Percentiles rank a stretch among this genome's conserved stretches.
phyloP scores from a whole-genome alignment of 2,888 invertebrate genomes.

The Operophtera brumata region DNA sequence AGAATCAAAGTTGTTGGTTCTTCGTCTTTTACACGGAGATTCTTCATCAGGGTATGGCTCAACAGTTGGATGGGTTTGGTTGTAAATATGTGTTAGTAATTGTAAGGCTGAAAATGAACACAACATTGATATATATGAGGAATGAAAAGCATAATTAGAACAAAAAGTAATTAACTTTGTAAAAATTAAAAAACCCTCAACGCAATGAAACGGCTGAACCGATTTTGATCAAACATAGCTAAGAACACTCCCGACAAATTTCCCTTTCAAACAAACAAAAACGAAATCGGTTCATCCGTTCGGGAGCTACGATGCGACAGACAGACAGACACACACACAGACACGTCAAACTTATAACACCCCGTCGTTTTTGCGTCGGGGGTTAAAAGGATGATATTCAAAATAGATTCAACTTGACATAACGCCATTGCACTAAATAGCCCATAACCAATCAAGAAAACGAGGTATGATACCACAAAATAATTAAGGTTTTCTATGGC shows the following conservation, averaged over 20 bases:
- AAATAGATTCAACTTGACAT: neutral
- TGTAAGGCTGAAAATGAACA: constrained; percentile 76
- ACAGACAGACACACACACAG: too few relatives aligned
- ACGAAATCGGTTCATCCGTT: too few relatives aligned
- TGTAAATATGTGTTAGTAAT: constrained; percentile 84
- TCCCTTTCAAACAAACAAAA: too few relatives aligned
- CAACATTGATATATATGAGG: neutral
- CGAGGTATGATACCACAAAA: neutral
- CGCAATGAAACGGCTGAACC: too few relatives aligned
- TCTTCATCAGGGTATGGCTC: constrained; percentile 45
- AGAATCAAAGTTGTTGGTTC: constrained; percentile 37
- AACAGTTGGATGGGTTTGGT: constrained; percentile 84
- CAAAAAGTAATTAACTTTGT: too few relatives aligned
- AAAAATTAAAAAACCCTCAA: too few relatives aligned
- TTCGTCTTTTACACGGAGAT: constrained; percentile 56
- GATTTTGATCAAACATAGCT: too few relatives aligned
- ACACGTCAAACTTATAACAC: too few relatives aligned
- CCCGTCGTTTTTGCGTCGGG: too few relatives aligned
- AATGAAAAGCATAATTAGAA: neutral
- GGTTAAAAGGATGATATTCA: neutral
- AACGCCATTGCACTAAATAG: too few relatives aligned
- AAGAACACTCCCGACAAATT: too few relatives aligned
- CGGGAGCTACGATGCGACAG: too few relatives aligned
- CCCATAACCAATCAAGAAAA: neutral
- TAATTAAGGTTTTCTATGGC: neutral